Percentiles rank a stretch among this genome's conserved stretches.
Conservation (phyloP, 2,113 vertebrate species). For the Callorhinus ursinus region DNA sequence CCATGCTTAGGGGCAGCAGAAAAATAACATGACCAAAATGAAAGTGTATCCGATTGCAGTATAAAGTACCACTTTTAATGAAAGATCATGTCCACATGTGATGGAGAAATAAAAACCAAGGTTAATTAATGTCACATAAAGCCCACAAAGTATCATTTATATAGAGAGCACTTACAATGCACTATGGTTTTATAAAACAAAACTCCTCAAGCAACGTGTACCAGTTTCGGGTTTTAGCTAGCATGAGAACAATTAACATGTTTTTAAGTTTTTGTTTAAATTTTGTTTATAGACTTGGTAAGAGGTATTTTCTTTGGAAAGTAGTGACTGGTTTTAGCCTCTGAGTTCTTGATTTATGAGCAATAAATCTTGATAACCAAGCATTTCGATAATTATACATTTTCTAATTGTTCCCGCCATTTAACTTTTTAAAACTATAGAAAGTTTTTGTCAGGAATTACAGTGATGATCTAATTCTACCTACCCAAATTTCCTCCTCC, state of each 20-base stretch:
- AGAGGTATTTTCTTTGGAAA: constrained; percentile 16
- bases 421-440: neutral
- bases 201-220: neutral
- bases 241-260: neutral
- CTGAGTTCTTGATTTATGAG: neutral
- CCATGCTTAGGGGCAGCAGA: neutral
- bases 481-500: neutral
- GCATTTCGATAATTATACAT: neutral
- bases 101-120: neutral
- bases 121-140: neutral
- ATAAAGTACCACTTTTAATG: constrained; percentile 6
- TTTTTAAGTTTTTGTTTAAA: constrained; percentile 28
- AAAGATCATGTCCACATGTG: neutral
- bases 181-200: neutral
- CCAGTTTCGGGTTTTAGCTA: neutral
- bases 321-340: neutral
- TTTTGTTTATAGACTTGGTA: neutral
- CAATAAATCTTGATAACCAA: neutral
- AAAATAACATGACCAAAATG: neutral
- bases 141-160: neutral
- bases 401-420: neutral
- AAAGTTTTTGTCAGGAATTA: neutral
- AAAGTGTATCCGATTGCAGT: neutral
- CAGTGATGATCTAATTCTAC: neutral
- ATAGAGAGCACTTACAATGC: neutral